Conservation (phyloP, 1,140 invertebrate genomes). For the Drosophila melanica region DNA sequence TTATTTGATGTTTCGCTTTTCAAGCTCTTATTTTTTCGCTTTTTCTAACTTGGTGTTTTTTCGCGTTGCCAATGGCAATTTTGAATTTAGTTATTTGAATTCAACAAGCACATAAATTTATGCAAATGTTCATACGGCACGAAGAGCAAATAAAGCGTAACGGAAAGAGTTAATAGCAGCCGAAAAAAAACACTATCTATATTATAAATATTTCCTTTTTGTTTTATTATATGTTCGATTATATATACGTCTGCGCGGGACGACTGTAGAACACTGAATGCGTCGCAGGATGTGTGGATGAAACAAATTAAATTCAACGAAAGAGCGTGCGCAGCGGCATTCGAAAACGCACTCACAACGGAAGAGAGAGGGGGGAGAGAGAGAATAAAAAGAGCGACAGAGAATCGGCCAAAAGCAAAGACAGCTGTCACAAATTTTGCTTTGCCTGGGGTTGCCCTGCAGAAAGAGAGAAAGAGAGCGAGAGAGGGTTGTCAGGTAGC, state of each 20-base stretch:
- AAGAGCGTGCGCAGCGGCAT: conserved; percentile 55
- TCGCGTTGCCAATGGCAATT: conserved; percentile 67
- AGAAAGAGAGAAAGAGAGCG: too few relatives aligned
- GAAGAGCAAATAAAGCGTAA: conserved; percentile 1
- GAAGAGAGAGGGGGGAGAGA: not conserved
- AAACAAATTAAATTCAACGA: conserved; percentile 16
- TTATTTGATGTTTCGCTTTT: conserved; percentile 13
- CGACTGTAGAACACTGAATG: conserved; percentile 42
- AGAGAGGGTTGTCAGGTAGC: conserved; percentile 51
- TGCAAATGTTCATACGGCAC: conserved; percentile 45
- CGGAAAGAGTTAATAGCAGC: not conserved
- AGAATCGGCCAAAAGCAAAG: conserved; percentile 7
- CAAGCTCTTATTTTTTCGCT: not conserved
- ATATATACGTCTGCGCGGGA: conserved; percentile 65
- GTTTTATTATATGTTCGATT: conserved; percentile 12
- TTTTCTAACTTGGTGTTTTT: conserved; percentile 24
- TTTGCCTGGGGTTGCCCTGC: conserved; percentile 29
- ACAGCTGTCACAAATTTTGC: conserved; percentile 52
- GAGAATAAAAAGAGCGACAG: not conserved
- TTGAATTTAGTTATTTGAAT: conserved; percentile 45
- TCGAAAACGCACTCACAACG: conserved; percentile 23
- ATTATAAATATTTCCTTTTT: not conserved
- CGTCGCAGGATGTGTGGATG: conserved; percentile 36
- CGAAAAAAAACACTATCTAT: not conserved
- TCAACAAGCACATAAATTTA: conserved; percentile 65